Conservation (phyloP, 2,888 invertebrate genomes). For the Lysandra coridon region DNA sequence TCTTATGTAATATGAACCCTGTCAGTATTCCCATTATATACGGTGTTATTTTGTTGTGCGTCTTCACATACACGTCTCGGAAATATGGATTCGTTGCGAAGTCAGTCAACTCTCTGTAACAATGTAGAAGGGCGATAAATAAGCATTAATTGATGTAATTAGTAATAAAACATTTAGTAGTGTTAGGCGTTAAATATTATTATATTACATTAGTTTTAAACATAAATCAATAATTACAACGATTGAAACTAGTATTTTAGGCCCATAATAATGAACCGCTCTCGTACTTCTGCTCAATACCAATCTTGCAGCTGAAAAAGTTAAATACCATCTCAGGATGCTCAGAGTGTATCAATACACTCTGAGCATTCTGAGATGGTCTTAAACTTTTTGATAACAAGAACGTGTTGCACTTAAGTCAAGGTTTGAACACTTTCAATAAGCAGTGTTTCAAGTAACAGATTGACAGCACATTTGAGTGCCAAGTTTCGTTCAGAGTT, state of each 20-base stretch:
- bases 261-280: too few species aligned
- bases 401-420: too few species aligned
- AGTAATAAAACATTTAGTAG: not conserved
- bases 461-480: too few species aligned
- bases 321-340: too few species aligned
- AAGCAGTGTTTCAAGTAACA: too few species aligned
- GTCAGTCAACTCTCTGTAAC: conserved; percentile 82
- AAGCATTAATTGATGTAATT: not conserved
- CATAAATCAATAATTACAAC: not conserved
- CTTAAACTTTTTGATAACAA: too few species aligned
- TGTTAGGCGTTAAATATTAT: not conserved
- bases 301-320: too few species aligned
- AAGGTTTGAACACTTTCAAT: too few species aligned
- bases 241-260: not conserved
- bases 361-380: too few species aligned
- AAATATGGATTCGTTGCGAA: conserved; percentile 83
- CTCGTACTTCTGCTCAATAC: too few species aligned
- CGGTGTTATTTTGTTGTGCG: conserved; percentile 86
- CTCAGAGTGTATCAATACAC: too few species aligned
- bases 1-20: conserved; percentile 83
- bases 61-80: conserved; percentile 84
- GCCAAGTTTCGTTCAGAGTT: too few species aligned
- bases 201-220: not conserved
- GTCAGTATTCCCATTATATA: conserved; percentile 84
- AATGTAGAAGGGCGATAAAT: conserved; percentile 17